Evolutionary conservation across 2,797 vertebrate genomes (phyloP), one percentile per base, ranked within the genome.

Genomic region (Helarctos malayanus): DNA sequence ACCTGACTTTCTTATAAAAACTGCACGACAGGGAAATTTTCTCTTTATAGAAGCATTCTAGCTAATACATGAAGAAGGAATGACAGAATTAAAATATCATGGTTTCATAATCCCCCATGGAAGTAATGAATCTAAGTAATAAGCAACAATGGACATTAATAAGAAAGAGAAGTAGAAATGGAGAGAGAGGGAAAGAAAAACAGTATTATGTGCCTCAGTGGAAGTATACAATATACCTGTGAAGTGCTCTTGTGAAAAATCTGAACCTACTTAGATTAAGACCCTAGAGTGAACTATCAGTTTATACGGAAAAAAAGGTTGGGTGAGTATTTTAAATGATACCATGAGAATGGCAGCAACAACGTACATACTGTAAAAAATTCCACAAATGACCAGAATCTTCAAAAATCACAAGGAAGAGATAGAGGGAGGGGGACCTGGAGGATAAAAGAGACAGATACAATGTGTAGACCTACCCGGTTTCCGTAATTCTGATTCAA

Each of bases 371-470:
- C 7, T 61, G 15, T 69, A 35, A n/a, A 61, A 59, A 71, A 15
- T 23, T 45, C 12, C 49, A 18, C 5, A 76, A 92, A 52, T 65
- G 7, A 47, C 21, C 1, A 32, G 14, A 6, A 89, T 90, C 5
- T 47, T 89, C 5, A 65, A 79, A 84, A 94, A 45, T 32, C 14
- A 5, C 6, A 69, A 35, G 15, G 12, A 56, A 35, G n/a, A 65
- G 27, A 61, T 14, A 3, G 5, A 38, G 2, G 5, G 16, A 45
- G 2, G 1, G 2, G 0, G 1, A 15, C 11, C 56, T 61, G 16
- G 6, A 52, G 18, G 47, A 63, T 52, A 86, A 69, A 83, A n/a
- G 10, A 85, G 2, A 68, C 7, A 56, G 78, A 65, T 52, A 12
- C 14, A 89, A 3, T n/a, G 3, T n/a, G 1, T 78, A 15, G 35